A percentile compares a stretch with the other conserved stretches of the same genome.
These are phyloP conservation scores for Gallinago nigripennis DNA, from an alignment of 2,797 vertebrate species.

Conservation along the genomic window DNA sequence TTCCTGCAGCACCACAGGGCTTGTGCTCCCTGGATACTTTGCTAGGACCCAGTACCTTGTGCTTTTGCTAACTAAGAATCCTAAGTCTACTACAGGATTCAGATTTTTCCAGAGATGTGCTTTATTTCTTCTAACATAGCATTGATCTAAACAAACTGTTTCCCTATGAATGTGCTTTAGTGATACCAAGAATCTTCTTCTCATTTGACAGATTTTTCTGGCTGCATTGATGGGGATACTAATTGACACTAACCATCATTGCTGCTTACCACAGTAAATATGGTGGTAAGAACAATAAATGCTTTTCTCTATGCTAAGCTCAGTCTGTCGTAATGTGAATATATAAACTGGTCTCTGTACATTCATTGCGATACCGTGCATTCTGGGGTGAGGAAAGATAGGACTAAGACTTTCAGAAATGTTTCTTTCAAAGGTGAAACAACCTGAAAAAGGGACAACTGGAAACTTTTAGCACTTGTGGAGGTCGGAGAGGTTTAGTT, in stretches of 20 bases:
- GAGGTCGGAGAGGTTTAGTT: neutral
- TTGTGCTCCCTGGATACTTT: neutral
- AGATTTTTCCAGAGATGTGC: neutral
- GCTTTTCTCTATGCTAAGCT: neutral
- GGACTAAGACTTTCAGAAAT: neutral
- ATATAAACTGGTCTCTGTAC: neutral
- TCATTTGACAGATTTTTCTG: neutral
- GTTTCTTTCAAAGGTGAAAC: neutral
- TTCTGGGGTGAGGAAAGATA: neutral
- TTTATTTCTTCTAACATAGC: neutral
- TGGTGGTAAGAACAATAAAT: neutral
- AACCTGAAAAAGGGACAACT: neutral
- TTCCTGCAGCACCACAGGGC: neutral
- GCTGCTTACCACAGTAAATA: neutral
- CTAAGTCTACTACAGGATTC: neutral
- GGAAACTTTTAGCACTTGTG: neutral
- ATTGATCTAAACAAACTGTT: neutral
- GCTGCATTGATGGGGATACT: neutral
- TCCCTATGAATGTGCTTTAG: neutral
- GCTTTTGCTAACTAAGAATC: neutral
- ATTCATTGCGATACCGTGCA: neutral
- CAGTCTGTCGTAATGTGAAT: neutral
- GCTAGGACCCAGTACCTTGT: neutral
- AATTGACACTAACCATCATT: neutral
- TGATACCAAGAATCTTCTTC: neutral